These are phyloP conservation scores for Aphelenchoides avenae DNA, from an alignment of 1,140 invertebrate species.

Conservation along the genomic window DNA sequence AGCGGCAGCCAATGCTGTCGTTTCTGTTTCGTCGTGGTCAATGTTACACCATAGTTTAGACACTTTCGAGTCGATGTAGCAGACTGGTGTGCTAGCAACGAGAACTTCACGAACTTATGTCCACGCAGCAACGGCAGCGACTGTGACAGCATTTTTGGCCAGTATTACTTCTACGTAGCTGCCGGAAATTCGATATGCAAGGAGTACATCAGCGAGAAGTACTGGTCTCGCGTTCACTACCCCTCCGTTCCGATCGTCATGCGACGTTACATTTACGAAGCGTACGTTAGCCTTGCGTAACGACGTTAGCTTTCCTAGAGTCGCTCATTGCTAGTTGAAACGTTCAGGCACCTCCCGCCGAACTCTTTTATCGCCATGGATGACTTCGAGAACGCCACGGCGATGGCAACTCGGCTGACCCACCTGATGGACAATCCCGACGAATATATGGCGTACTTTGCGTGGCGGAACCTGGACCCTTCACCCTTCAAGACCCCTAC, in stretches of 20 bases:
- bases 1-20: no score
- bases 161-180: conserved; percentile 36
- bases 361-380: conserved; percentile 40
- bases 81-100: conserved; percentile 28
- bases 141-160: conserved; percentile 15
- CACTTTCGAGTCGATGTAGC: conserved; percentile 32
- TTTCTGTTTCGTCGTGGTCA: no score
- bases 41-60: no score
- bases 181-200: conserved; percentile 34
- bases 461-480: conserved; percentile 21
- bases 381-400: conserved; percentile 28
- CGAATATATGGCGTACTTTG: conserved; percentile 37
- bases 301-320: no score
- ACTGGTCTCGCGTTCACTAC: conserved; percentile 19
- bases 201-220: conserved; percentile 44
- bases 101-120: conserved; percentile 11
- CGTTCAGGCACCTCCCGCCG: conserved; percentile 24
- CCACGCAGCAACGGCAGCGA: conserved; percentile 3
- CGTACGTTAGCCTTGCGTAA: conserved; percentile 4
- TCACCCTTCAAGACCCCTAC: no score
- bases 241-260: conserved; percentile 34
- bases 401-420: conserved; percentile 28
- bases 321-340: no score
- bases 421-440: conserved; percentile 29
- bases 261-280: conserved; percentile 26